phyloP scores from a whole-genome alignment of 2,797 vertebrate genomes.

The Leuciscus waleckii region DNA sequence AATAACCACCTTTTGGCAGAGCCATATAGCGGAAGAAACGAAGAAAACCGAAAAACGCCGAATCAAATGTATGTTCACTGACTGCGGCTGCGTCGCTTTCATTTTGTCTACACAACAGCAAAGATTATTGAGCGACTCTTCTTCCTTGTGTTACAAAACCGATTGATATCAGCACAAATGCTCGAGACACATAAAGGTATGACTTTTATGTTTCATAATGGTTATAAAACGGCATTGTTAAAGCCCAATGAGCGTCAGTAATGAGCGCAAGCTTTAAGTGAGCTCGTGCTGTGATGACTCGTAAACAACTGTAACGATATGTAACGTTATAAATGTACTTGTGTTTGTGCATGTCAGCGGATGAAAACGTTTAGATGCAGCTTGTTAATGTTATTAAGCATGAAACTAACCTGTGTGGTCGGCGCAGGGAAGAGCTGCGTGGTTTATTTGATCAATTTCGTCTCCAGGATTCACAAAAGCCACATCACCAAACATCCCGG shows the following conservation, averaged over 20 bases:
- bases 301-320: slow-evolving; percentile 46
- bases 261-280: slow-evolving; percentile 20
- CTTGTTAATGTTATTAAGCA: background rate
- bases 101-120: slow-evolving; percentile 68
- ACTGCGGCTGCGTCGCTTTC: slow-evolving; percentile 78
- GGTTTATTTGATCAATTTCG: slow-evolving; percentile 70
- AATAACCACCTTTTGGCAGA: background rate
- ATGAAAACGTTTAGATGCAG: background rate
- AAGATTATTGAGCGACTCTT: slow-evolving; percentile 63
- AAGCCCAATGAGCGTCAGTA: background rate
- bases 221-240: slow-evolving; percentile 1
- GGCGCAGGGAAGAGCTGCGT: slow-evolving; percentile 63
- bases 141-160: slow-evolving; percentile 18
- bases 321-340: background rate
- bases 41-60: slow-evolving; percentile 61
- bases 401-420: slow-evolving; percentile 72
- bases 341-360: slow-evolving; percentile 23
- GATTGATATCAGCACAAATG: slow-evolving; percentile 3
- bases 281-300: slow-evolving; percentile 29
- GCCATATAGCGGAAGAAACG: slow-evolving; percentile 62
- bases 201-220: background rate
- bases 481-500: slow-evolving; percentile 85
- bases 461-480: slow-evolving; percentile 76
- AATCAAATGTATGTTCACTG: background rate
- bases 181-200: slow-evolving; percentile 17